These are phyloP conservation scores for Lipophrys pholis DNA, from an alignment of 2,113 vertebrate genomes.

Conservation along the genomic window DNA sequence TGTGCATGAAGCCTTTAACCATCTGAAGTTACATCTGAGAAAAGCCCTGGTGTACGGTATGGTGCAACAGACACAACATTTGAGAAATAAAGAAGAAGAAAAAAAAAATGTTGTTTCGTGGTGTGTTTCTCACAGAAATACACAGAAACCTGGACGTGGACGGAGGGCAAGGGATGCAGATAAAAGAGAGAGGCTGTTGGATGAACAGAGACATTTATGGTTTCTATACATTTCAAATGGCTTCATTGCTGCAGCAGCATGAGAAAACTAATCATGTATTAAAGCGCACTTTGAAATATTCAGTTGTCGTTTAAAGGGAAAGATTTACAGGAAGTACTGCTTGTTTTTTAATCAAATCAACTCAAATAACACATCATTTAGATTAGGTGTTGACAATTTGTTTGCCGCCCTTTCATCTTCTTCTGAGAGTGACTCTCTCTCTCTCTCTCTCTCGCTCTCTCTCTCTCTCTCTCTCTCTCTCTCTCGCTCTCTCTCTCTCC, in stretches of 20 bases:
- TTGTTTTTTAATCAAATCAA: neutral
- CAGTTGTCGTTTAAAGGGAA: constrained; percentile 7
- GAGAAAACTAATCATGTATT: neutral
- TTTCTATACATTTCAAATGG: neutral
- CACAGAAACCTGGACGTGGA: neutral
- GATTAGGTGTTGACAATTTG: constrained; percentile 13
- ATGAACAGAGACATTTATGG: neutral
- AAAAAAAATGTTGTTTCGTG: neutral
- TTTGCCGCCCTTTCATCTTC: constrained; percentile 15
- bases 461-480: constrained; percentile 8
- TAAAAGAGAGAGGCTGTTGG: neutral
- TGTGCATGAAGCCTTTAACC: constrained; percentile 3
- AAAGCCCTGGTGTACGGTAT: constrained; percentile 3
- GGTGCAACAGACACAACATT: constrained; percentile 31
- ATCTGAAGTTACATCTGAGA: constrained; percentile 15
- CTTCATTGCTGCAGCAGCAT: neutral
- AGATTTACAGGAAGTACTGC: constrained; percentile 2
- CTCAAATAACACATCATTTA: neutral
- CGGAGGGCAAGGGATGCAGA: neutral
- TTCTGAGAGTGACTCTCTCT: constrained; percentile 15
- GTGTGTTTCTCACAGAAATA: constrained; percentile 7
- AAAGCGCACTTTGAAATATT: neutral
- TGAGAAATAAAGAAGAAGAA: neutral
- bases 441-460: too few species aligned
- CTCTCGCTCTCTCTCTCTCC: neutral